These are phyloP conservation scores for Schmidtea mediterranea DNA, from an alignment of 1,140 invertebrate species.

Conservation along the genomic window DNA sequence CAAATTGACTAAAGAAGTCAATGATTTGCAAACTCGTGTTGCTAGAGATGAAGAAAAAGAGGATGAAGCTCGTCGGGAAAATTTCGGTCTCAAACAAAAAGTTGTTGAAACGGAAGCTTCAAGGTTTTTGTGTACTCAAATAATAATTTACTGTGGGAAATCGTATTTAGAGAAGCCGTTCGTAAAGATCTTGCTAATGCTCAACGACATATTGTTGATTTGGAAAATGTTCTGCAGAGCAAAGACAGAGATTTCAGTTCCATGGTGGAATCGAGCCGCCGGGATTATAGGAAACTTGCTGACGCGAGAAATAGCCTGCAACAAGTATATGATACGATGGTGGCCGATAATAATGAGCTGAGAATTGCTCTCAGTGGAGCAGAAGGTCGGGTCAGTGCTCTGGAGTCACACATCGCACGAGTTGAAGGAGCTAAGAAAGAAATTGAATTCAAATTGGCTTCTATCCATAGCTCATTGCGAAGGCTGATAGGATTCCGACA, in stretches of 20 bases:
- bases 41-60: constrained; percentile 46
- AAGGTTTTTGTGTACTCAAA: no score
- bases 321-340: constrained; percentile 53
- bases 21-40: constrained; percentile 49
- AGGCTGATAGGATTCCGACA: constrained; percentile 46
- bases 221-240: constrained; percentile 20
- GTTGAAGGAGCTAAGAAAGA: constrained; percentile 48
- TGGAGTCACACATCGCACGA: constrained; percentile 47
- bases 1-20: constrained; percentile 35
- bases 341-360: constrained; percentile 49
- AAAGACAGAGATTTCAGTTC: constrained; percentile 25
- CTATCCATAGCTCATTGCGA: constrained; percentile 46
- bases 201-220: constrained; percentile 23
- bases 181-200: constrained; percentile 24
- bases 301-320: constrained; percentile 65
- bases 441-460: constrained; percentile 49
- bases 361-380: constrained; percentile 48
- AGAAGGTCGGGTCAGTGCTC: constrained; percentile 48
- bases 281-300: constrained; percentile 40
- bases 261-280: constrained; percentile 22
- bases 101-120: constrained; percentile 49
- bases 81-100: constrained; percentile 26
- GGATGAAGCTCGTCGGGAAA: constrained; percentile 34
- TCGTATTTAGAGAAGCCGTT: constrained; percentile 32
- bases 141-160: no score